A percentile compares a stretch with the other conserved stretches of the same genome.
phyloP scores from a whole-genome alignment of 2,797 vertebrate species.

The Gallinago stenura region DNA sequence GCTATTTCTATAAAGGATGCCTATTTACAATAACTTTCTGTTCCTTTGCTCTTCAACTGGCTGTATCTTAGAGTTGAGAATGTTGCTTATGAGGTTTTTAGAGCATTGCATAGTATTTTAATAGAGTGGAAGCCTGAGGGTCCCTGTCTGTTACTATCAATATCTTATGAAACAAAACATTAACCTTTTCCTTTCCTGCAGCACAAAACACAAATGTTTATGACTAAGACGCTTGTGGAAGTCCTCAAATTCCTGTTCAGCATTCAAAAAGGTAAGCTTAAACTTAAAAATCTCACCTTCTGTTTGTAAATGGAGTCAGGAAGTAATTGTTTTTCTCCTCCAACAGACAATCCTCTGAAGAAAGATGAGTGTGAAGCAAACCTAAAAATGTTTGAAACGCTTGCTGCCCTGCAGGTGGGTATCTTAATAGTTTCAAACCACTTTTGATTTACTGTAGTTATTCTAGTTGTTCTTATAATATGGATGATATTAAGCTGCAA shows the following conservation, averaged over 20 bases:
- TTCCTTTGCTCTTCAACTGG: neutral
- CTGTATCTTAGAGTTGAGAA: neutral
- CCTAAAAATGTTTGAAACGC: slow-evolving; percentile 87
- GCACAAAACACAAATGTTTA: slow-evolving; percentile 84
- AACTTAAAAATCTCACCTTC: accelerated
- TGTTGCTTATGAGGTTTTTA: neutral
- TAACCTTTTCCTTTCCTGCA: slow-evolving; percentile 53
- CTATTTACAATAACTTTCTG: neutral
- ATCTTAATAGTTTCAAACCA: neutral
- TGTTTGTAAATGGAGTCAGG: neutral
- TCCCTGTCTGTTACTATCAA: neutral
- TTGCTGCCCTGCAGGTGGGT: slow-evolving; percentile 88
- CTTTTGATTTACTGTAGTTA: neutral
- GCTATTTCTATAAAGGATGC: neutral
- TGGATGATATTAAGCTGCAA: neutral
- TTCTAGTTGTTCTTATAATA: neutral
- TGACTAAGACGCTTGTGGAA: slow-evolving; percentile 87
- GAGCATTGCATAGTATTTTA: neutral
- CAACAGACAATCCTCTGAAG: slow-evolving; percentile 85
- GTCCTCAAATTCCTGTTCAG: slow-evolving; percentile 85
- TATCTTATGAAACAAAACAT: neutral
- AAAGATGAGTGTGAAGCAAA: slow-evolving; percentile 85
- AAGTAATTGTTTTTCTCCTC: neutral
- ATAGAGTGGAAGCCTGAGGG: neutral
- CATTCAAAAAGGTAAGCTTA: slow-evolving; percentile 84